Evolutionary conservation across 2,113 vertebrate species (phyloP), one percentile per base, ranked within the genome.

Genomic region (Chaetodon auriga): DNA sequence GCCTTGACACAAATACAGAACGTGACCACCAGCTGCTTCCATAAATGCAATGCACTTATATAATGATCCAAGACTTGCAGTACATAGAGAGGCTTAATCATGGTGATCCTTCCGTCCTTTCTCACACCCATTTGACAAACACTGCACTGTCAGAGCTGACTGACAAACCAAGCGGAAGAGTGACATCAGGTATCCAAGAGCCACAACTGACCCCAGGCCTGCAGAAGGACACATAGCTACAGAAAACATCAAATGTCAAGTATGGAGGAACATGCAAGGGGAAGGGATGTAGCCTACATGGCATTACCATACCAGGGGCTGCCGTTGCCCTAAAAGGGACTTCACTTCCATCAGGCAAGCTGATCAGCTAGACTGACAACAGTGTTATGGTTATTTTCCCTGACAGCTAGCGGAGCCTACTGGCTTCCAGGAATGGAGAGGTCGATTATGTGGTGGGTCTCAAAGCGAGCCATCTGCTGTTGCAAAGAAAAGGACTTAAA

Each of bases 151-250:
- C 84, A 81, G 90, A 78, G 83, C 82, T 86, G 80, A 87, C 80
- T 92, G 84, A 71, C 80, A 87, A 61, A 87, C 91, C 92, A 93
- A 89, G 96, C 93, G 89, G 93, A 96, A 96, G 92, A 87, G 88
- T 95, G 90, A 89, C 84, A 65, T 90, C 91, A 94, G 89, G 73
- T 92, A 86, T 95, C 93, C 87, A 53, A 86, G 81, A 95, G 96
- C 94, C 75, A 77, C 90, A 78, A 18, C 89, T 94, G 89, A 93
- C 92, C 93, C 64, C 76, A 6, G 87, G 92, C 90, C 84, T 83
- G 81, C 65, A 88, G 87, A 95, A 96, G 93, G 94, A 92, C 94
- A 91, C 80, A 64, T 21, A 89, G 85, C 82, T 76, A 87, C 79
- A 65, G 15, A 91, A 75, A 65, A 80, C 93, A 94, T 92, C 90